Conservation (phyloP, 2,797 vertebrate species). For the Pristis pectinata region DNA sequence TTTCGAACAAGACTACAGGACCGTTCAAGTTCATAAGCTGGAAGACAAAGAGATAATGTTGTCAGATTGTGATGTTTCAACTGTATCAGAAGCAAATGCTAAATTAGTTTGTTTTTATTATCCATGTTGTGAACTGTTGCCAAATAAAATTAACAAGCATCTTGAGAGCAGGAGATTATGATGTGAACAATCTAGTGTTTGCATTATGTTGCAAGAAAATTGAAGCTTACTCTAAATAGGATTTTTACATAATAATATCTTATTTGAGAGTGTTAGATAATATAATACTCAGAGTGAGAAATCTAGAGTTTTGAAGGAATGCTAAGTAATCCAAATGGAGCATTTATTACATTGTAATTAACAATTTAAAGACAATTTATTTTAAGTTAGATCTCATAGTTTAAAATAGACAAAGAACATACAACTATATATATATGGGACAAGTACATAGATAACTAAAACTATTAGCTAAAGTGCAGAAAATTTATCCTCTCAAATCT, state of each 20-base stretch:
- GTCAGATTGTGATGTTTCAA: conserved; percentile 28
- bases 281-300: background rate
- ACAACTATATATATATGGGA: background rate
- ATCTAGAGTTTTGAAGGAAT: background rate
- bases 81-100: background rate
- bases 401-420: background rate
- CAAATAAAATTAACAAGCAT: background rate
- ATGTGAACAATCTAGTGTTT: background rate
- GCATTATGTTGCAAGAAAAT: background rate
- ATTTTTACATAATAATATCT: background rate
- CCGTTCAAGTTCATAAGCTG: conserved; percentile 40
- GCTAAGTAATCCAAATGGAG: background rate
- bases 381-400: background rate
- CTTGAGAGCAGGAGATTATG: background rate
- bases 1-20: conserved; percentile 29
- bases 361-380: background rate
- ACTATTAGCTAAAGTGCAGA: background rate
- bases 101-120: background rate
- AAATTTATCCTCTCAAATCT: background rate
- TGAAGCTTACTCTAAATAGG: background rate
- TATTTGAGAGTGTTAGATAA: background rate
- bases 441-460: background rate
- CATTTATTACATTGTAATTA: background rate
- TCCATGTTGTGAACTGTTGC: background rate
- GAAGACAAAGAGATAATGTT: background rate